These are phyloP conservation scores for Palythoa heliodiscus DNA, from an alignment of 92 coral and sea anemone species.

Conservation along the genomic window DNA sequence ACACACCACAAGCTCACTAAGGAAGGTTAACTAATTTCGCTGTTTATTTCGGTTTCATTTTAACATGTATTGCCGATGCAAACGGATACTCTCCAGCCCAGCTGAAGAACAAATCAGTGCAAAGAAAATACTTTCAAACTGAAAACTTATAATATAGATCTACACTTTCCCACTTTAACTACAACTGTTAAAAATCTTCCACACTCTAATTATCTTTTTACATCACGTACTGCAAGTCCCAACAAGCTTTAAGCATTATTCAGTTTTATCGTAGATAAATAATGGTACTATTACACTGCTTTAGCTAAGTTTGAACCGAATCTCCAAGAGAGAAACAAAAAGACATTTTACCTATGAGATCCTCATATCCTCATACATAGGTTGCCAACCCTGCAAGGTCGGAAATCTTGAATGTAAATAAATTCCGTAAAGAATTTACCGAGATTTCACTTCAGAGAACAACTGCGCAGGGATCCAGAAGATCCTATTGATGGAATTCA, in stretches of 20 bases:
- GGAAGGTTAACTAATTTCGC: neutral
- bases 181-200: conserved; percentile 18
- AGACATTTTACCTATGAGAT: too few relatives aligned
- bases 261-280: neutral
- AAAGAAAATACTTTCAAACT: neutral
- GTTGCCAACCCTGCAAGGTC: too few relatives aligned
- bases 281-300: too few relatives aligned
- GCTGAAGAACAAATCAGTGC: conserved; percentile 25
- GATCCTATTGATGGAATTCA: too few relatives aligned
- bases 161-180: neutral
- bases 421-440: too few relatives aligned
- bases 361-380: too few relatives aligned
- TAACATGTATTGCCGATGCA: conserved; percentile 15
- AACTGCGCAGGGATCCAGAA: too few relatives aligned
- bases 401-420: too few relatives aligned
- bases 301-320: neutral
- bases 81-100: conserved; percentile 32
- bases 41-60: neutral
- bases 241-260: neutral
- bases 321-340: too few relatives aligned
- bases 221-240: too few relatives aligned
- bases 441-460: too few relatives aligned
- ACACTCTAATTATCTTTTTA: neutral
- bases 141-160: neutral
- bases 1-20: neutral